phyloP scores from a whole-genome alignment of 1,140 invertebrate species.

The Drosophila nikananu region DNA sequence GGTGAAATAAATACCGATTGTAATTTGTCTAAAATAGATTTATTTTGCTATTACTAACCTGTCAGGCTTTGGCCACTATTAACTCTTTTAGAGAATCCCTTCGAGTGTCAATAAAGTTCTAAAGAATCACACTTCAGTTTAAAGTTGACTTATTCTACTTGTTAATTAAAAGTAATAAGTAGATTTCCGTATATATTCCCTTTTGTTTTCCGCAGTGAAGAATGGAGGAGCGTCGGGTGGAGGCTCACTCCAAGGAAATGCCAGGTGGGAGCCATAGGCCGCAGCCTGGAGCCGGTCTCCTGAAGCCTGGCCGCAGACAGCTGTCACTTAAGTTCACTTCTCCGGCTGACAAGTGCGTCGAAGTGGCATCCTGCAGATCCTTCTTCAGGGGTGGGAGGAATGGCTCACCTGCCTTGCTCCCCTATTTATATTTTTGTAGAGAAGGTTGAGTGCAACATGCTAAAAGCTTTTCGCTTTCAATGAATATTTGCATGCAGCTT shows the following conservation, averaged over 20 bases:
- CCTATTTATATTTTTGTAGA: background rate
- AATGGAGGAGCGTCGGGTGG: background rate
- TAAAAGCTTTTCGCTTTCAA: slow-evolving; percentile 74
- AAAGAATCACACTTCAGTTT: background rate
- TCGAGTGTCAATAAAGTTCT: no score
- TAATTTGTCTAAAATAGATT: no score
- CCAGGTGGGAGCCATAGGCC: slow-evolving; percentile 1
- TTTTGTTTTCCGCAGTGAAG: background rate
- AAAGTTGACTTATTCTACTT: no score
- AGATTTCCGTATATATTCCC: no score
- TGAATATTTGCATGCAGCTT: slow-evolving; percentile 2
- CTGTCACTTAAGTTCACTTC: slow-evolving; percentile 74
- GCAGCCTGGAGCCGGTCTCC: no score
- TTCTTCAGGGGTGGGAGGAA: background rate
- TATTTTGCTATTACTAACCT: background rate
- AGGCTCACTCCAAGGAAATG: background rate
- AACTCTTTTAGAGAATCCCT: background rate
- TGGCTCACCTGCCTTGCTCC: background rate
- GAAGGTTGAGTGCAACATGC: slow-evolving; percentile 25
- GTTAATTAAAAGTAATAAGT: background rate
- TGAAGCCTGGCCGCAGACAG: slow-evolving; percentile 55
- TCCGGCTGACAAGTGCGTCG: slow-evolving; percentile 43
- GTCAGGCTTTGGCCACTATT: background rate
- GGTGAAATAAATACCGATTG: background rate
- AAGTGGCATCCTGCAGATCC: slow-evolving; percentile 41